These are phyloP conservation scores for Artibeus jamaicensis DNA, from an alignment of 2,797 vertebrate genomes.

Conservation along the genomic window DNA sequence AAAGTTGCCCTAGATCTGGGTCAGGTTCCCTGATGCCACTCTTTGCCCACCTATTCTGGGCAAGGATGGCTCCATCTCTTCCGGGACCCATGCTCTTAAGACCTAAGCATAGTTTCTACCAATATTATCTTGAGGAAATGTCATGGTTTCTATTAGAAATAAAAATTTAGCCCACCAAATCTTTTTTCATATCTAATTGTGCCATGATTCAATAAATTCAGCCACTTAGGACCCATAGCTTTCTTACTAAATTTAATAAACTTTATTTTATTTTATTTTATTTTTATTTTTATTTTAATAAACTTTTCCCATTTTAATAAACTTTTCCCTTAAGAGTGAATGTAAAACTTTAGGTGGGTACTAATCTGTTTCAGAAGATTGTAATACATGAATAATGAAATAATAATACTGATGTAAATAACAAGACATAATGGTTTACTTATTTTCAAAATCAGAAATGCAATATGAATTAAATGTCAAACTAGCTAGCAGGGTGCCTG, in stretches of 20 bases:
- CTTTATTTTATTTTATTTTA: too few species aligned
- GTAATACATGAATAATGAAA: conserved; percentile 24
- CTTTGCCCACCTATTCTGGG: not conserved
- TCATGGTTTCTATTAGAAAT: not conserved
- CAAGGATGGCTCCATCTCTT: not conserved
- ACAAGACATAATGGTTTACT: not conserved
- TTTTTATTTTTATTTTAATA: too few species aligned
- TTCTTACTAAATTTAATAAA: not conserved
- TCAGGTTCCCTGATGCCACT: not conserved
- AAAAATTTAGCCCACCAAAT: not conserved
- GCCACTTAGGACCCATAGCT: not conserved
- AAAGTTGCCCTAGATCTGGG: not conserved
- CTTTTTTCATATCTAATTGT: conserved; percentile 16
- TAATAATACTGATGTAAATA: conserved; percentile 26
- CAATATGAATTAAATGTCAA: not conserved
- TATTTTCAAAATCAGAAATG: conserved; percentile 1
- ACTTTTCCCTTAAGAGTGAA: not conserved
- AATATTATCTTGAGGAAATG: not conserved
- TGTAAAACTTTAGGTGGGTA: conserved; percentile 24
- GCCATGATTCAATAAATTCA: not conserved
- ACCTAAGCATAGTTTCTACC: not conserved
- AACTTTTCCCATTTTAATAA: conserved; percentile 56
- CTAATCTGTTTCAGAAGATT: conserved; percentile 20
- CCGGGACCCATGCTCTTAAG: not conserved
- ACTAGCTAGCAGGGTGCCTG: not conserved